Evolutionary conservation across 1,140 invertebrate genomes (phyloP).

Genomic region (Drosophila asahinai): DNA sequence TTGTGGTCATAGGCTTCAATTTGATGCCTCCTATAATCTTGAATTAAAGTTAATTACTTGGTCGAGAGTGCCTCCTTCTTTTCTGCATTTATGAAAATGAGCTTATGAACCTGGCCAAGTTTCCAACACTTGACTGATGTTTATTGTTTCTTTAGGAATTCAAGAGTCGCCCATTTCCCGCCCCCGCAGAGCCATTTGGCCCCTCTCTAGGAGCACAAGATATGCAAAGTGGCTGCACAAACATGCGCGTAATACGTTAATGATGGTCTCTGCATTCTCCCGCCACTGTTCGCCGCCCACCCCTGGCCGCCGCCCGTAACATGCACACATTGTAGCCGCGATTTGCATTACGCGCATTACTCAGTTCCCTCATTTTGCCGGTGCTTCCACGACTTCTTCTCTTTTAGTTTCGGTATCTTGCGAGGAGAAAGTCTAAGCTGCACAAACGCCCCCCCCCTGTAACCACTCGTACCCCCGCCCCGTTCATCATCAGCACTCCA

Average conservation of each 20-base stretch:
- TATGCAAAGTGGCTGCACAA: constrained; percentile 78
- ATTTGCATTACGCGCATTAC: constrained; percentile 79
- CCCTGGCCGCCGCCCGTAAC: neutral
- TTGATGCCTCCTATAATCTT: neutral
- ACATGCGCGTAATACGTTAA: constrained; percentile 78
- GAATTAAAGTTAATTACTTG: constrained; percentile 7
- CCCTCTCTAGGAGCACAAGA: constrained; percentile 34
- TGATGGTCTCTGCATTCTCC: constrained; percentile 49
- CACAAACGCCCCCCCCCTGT: constrained; percentile 3
- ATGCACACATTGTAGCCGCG: constrained; percentile 74
- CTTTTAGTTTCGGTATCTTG: constrained; percentile 55
- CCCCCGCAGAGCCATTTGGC: constrained; percentile 1
- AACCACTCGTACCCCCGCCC: neutral
- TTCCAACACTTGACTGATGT: constrained; percentile 38
- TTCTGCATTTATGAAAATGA: constrained; percentile 12
- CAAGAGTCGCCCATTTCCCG: neutral
- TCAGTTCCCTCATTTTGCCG: constrained; percentile 61
- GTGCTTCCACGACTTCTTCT: constrained; percentile 19
- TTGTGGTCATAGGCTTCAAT: neutral
- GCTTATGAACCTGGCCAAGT: constrained; percentile 36
- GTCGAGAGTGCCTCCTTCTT: too few relatives aligned
- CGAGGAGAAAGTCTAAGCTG: constrained; percentile 50
- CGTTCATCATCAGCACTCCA: constrained; percentile 20
- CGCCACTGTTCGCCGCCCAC: neutral
- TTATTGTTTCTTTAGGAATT: constrained; percentile 53